A percentile compares a stretch with the other conserved stretches of the same genome.
These are phyloP conservation scores for Thymelicus lineola DNA, from an alignment of 2,888 invertebrate species.

Conservation along the genomic window DNA sequence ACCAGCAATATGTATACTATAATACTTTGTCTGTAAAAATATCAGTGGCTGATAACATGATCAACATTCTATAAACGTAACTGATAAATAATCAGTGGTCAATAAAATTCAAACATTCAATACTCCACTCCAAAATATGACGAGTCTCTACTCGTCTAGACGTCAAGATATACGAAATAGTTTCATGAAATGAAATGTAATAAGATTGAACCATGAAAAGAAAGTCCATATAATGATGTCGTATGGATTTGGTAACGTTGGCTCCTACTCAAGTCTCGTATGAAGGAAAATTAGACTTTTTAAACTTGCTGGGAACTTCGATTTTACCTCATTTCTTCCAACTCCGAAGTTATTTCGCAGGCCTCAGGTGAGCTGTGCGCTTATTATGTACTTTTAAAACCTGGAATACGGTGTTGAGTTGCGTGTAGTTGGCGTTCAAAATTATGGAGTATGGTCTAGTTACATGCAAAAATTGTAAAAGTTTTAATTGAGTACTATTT, in stretches of 20 bases:
- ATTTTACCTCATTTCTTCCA: slow-evolving; percentile 74
- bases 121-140: too few relatives aligned
- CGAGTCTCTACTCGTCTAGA: too few relatives aligned
- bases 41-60: too few relatives aligned
- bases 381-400: slow-evolving; percentile 59
- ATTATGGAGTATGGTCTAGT: not conserved
- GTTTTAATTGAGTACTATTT: not conserved
- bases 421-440: slow-evolving; percentile 1
- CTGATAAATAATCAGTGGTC: too few relatives aligned
- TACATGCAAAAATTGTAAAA: not conserved
- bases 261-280: slow-evolving; percentile 77
- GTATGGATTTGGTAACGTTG: slow-evolving; percentile 46
- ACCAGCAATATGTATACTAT: too few relatives aligned
- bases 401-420: slow-evolving; percentile 27
- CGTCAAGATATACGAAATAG: too few relatives aligned
- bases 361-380: slow-evolving; percentile 66
- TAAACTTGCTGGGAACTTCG: slow-evolving; percentile 78
- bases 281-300: slow-evolving; percentile 83
- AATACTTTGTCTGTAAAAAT: too few relatives aligned
- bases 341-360: slow-evolving; percentile 58
- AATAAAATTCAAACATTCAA: too few relatives aligned
- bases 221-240: slow-evolving; percentile 15
- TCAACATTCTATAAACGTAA: too few relatives aligned
- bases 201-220: too few relatives aligned
- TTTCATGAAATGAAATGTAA: too few relatives aligned